Evolutionary conservation across 1,140 invertebrate genomes (phyloP).

Genomic region (Penaeus chinensis): DNA sequence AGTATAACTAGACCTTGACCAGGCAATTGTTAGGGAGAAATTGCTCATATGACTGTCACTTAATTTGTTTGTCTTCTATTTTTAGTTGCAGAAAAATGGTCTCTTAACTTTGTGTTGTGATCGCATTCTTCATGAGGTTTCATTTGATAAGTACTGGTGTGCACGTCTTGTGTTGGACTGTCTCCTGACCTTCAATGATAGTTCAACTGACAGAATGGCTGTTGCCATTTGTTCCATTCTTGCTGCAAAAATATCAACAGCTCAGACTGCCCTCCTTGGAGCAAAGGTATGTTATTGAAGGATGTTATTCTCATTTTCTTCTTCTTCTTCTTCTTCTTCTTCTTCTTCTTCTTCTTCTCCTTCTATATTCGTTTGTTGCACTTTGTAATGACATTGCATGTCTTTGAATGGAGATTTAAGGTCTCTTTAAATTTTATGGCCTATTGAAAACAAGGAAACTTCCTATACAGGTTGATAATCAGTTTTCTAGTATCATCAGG

Average conservation of each 20-base stretch:
- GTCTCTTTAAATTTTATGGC: too few species aligned
- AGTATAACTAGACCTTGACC: too few species aligned
- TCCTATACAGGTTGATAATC: too few species aligned
- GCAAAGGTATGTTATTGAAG: conserved; percentile 62
- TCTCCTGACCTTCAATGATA: conserved; percentile 79
- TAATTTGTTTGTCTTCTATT: background rate
- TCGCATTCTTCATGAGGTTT: conserved; percentile 81
- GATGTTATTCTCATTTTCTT: background rate
- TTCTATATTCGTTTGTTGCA: background rate
- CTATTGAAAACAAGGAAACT: too few species aligned
- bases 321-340: background rate
- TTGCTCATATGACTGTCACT: background rate
- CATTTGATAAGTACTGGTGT: conserved; percentile 81
- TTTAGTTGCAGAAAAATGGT: conserved; percentile 81
- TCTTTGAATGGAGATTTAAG: too few species aligned
- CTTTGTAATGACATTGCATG: too few species aligned
- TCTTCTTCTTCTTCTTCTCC: background rate
- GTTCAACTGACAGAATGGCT: conserved; percentile 83
- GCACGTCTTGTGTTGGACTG: conserved; percentile 82
- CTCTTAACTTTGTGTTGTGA: conserved; percentile 83
- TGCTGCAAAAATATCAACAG: conserved; percentile 79
- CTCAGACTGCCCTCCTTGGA: conserved; percentile 80
- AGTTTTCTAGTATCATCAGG: too few species aligned
- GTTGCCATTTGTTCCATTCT: conserved; percentile 85
- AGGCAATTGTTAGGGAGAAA: background rate